Base-by-base conservation (phyloP, 2,888 invertebrate genomes). In the Lepidonotus clava region DNA sequence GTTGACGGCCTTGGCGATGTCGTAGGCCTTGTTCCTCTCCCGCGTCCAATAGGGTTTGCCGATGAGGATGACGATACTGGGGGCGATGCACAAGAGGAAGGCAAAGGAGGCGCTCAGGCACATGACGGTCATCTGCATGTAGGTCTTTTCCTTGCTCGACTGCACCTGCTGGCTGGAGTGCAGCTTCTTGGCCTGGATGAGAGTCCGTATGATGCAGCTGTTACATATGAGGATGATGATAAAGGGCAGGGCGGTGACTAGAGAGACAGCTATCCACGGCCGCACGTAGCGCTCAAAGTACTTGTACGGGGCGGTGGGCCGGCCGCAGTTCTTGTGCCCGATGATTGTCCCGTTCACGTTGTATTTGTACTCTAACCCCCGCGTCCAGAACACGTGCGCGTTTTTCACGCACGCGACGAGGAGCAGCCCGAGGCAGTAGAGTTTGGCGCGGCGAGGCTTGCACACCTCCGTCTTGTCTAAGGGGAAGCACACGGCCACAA, bases 401-500 rank as follows among this genome's bases (percentile, higher is more conserved):
- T 93, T 93, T 61, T 93, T 90, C 0, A 89, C 28, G 1, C 88
- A 32, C 18, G 91, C 80, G 0, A 89, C 24, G 1, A 88, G 41
- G 1, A 90, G 28, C 32, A 92, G 88, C 5, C 87, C 67, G 8
- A 86, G 21, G 18, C 91, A 88, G 24, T 90, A 88, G 18, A 90
- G 51, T 21, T 90, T 90, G 4, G 92, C 91, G 8, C 90, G 87
- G 5, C 85, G 85, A 24, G 92, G 40, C 0, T 91, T 91, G 84
- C 93, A 93, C 18, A 91, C 86, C 0, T 86, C 32, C 53, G 88
- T 91, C 32, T 92, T 91, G 34, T 87, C 87, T 56, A 92, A 89
- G 0, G 93, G 93, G 41, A 91, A 89, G n/a, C 92, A 91, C 0
- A 93, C 92, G 21, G 90, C 92, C 14, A 93, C 84, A 86, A 92